These are phyloP conservation scores for Botia almorhae DNA, from an alignment of 2,797 vertebrate species.

Conservation along the genomic window DNA sequence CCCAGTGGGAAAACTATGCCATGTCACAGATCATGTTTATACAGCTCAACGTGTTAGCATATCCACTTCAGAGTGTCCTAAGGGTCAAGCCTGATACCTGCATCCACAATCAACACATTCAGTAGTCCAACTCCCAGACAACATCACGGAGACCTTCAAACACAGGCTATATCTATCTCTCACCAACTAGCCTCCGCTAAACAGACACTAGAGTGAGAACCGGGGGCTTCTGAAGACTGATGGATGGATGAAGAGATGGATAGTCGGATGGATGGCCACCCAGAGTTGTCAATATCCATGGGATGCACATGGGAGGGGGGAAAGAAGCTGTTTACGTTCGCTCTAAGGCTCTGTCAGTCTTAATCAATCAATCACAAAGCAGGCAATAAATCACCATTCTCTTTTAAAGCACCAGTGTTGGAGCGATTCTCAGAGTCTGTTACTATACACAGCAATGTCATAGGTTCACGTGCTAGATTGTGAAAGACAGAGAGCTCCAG, in stretches of 20 bases:
- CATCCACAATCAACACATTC: slow-evolving; percentile 34
- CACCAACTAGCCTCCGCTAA: slow-evolving; percentile 33
- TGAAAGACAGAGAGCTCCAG: slow-evolving; percentile 21
- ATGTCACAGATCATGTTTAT: slow-evolving; percentile 41
- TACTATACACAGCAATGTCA: slow-evolving; percentile 18
- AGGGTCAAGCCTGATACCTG: slow-evolving; percentile 23
- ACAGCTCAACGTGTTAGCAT: slow-evolving; percentile 20
- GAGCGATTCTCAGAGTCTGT: slow-evolving; percentile 23
- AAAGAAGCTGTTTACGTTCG: slow-evolving; percentile 45
- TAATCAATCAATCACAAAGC: slow-evolving; percentile 58
- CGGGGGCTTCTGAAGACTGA: slow-evolving; percentile 27
- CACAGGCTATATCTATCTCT: slow-evolving; percentile 31
- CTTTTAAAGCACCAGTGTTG: slow-evolving; percentile 21
- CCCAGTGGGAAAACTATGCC: neutral
- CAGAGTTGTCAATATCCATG: slow-evolving; percentile 47
- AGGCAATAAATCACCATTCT: slow-evolving; percentile 58
- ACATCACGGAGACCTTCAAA: slow-evolving; percentile 21
- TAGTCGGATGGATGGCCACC: slow-evolving; percentile 45
- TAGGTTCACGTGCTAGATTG: slow-evolving; percentile 20
- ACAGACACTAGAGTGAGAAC: slow-evolving; percentile 27
- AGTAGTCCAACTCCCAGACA: slow-evolving; percentile 6
- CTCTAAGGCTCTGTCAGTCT: slow-evolving; percentile 47
- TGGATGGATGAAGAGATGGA: slow-evolving; percentile 30
- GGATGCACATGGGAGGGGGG: slow-evolving; percentile 21
- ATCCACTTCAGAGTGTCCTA: slow-evolving; percentile 24